A percentile compares a stretch with the other conserved stretches of the same genome.
Conservation (phyloP, 2,113 vertebrate species). For the Gadus macrocephalus region DNA sequence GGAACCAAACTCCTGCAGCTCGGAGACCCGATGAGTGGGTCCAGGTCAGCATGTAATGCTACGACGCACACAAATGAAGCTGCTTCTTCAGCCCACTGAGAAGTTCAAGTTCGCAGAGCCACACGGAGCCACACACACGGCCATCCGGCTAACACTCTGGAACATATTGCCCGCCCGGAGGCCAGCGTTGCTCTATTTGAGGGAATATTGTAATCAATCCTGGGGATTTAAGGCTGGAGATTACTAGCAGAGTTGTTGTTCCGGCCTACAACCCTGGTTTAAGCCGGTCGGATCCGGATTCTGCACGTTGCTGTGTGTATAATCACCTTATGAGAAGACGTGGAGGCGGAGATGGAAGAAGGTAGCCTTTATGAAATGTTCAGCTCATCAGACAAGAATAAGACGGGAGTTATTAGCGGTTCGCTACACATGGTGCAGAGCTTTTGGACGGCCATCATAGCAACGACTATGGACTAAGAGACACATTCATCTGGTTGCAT, state of each 20-base stretch:
- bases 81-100: too few species aligned
- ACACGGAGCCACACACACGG: too few species aligned
- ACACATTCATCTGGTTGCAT: too few species aligned
- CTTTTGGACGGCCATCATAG: too few species aligned
- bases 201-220: conserved; percentile 1
- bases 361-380: neutral
- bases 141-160: too few species aligned
- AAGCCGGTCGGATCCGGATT: neutral
- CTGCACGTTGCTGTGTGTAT: neutral
- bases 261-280: neutral
- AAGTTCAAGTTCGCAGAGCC: too few species aligned
- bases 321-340: neutral
- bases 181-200: neutral
- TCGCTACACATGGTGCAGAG: neutral
- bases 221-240: neutral
- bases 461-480: too few species aligned
- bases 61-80: too few species aligned
- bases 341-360: neutral
- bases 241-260: neutral
- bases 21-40: too few species aligned
- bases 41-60: too few species aligned
- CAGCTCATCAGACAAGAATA: neutral
- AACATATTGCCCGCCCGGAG: too few species aligned
- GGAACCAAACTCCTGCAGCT: too few species aligned
- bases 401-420: neutral